A percentile compares a stretch with the other conserved stretches of the same genome.
phyloP scores from a whole-genome alignment of 2,888 invertebrate genomes.

The Tipula lateralis region DNA sequence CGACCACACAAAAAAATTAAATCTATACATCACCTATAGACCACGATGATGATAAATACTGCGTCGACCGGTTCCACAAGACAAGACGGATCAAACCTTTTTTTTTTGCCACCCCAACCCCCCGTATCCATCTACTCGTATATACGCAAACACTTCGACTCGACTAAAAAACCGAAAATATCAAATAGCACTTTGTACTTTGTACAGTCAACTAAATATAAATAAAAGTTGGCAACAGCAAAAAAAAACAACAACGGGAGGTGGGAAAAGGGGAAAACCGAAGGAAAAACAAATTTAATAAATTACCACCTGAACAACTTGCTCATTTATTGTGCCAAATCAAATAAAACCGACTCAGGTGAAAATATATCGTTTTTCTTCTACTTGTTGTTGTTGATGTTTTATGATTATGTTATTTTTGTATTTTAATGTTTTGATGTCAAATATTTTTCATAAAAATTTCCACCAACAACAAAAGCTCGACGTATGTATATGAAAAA shows the following conservation, averaged over 20 bases:
- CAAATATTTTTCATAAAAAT: neutral
- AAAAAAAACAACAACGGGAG: too few species aligned
- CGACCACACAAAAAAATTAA: neutral
- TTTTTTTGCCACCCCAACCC: too few species aligned
- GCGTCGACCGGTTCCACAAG: neutral
- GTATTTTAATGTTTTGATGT: neutral
- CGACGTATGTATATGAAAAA: neutral
- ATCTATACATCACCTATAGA: neutral
- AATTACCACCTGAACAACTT: neutral
- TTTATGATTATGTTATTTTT: neutral
- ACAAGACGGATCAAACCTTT: too few species aligned
- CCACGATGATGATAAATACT: neutral
- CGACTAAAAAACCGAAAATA: neutral
- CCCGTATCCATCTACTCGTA: too few species aligned
- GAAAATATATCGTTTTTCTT: neutral
- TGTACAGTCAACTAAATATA: neutral
- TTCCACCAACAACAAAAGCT: neutral
- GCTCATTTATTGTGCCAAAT: neutral
- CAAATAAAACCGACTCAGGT: neutral
- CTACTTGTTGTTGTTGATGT: neutral
- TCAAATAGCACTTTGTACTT: neutral
- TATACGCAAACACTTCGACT: neutral
- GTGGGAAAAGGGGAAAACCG: too few species aligned
- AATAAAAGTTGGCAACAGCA: neutral
- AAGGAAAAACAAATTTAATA: neutral